Percentiles rank a stretch among this genome's conserved stretches.
phyloP scores from a whole-genome alignment of 2,888 invertebrate genomes.

The Salticus scenicus region DNA sequence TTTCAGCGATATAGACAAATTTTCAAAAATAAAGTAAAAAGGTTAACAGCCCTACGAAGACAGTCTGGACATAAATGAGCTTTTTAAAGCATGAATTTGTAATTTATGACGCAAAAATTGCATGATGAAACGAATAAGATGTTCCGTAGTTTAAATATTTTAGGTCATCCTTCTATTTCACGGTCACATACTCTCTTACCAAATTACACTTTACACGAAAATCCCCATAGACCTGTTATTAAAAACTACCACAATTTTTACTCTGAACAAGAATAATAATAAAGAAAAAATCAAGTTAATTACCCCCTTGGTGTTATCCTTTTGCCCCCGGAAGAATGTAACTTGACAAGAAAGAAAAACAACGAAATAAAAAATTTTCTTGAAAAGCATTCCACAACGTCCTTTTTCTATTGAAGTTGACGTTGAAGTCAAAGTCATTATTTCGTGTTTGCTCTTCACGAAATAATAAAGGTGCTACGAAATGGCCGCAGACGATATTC shows the following conservation, averaged over 20 bases:
- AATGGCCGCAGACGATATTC: neutral
- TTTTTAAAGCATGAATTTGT: too few species aligned
- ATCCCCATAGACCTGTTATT: neutral
- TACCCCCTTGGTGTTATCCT: neutral
- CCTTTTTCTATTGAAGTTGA: neutral
- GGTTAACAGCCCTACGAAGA: too few species aligned
- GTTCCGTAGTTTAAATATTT: too few species aligned
- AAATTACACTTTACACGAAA: neutral
- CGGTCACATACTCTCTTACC: neutral
- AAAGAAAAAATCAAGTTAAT: neutral
- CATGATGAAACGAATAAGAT: too few species aligned
- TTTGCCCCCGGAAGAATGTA: slow-evolving; percentile 5
- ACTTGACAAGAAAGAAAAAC: neutral
- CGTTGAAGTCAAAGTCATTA: slow-evolving; percentile 11
- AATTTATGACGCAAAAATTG: too few species aligned
- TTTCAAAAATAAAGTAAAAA: too few species aligned
- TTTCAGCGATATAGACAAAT: too few species aligned
- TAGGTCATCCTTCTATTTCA: neutral
- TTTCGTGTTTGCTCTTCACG: neutral
- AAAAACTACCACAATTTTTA: slow-evolving; percentile 5
- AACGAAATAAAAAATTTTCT: neutral
- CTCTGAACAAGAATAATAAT: too few species aligned
- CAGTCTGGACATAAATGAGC: too few species aligned
- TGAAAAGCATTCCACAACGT: slow-evolving; percentile 3
- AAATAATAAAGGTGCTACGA: neutral